Evolutionary conservation across 2,888 invertebrate species (phyloP), one percentile per base, ranked within the genome.

Genomic region (Leptopilina syphax): DNA sequence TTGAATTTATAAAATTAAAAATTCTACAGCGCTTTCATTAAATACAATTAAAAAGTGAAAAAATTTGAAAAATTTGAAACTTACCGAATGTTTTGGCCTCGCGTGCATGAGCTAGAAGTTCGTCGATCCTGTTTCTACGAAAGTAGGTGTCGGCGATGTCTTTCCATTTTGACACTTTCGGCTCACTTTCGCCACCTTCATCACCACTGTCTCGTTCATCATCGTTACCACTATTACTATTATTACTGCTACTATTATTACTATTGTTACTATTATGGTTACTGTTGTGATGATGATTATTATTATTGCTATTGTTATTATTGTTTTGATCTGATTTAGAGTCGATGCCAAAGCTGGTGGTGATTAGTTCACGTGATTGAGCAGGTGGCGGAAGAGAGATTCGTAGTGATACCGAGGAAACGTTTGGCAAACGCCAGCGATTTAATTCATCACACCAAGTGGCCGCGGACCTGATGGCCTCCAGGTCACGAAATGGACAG

Each of bases 371-470:
- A 3, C 86, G 82, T 0, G 88, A 82, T 13, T 88, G 79, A 3
- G 88, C 83, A 0, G 90, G 88, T 1, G 90, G 90, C 3, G 91
- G 92, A 80, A 92, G 84, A 8, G 89, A 89, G 34, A 91, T 90
- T 34, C 88, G 85, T 2, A 87, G 77, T 0, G 87, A 84, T 1
- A 85, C 85, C 7, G 87, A 86, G 0, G 88, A 86, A 0, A 87
- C 83, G 77, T 92, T 92, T 24, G 91, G 91, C 44, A 92, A 80
- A 70, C 91, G 85, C 92, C 92, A 92, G 3, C 92, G 90, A 73
- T 87, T 89, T 5, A 92, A 80, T 80, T 92, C 92, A 78, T 90
- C 90, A 83, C 90, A 90, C 92, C 92, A 92, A 44, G 89, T 89
- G 3, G 92, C 91, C 3, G 90, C 88, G 4, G 86, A 85, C 18